Percentiles rank a stretch among this genome's conserved stretches.
Evolutionary conservation across 2,797 vertebrate species (phyloP).

Genomic region (Darevskia mixta): DNA sequence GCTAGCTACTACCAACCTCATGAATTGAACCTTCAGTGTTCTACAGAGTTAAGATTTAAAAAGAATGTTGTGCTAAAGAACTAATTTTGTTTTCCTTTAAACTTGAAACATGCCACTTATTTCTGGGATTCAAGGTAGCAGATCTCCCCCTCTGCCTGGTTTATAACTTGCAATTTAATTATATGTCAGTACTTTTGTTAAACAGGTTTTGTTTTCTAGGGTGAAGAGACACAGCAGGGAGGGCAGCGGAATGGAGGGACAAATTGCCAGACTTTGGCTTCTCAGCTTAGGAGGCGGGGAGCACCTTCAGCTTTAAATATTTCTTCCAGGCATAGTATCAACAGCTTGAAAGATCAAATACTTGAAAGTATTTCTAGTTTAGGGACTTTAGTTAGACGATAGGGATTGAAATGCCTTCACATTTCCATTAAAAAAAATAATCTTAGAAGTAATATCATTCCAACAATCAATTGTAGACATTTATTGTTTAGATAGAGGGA

Average conservation of each 20-base stretch:
- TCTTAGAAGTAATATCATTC: constrained; percentile 63
- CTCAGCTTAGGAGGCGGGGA: background rate
- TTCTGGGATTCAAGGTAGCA: constrained; percentile 12
- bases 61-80: background rate
- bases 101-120: background rate
- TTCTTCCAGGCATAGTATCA: constrained; percentile 52
- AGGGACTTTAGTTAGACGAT: constrained; percentile 5
- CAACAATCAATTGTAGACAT: constrained; percentile 47
- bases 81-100: background rate
- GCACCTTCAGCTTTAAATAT: constrained; percentile 1
- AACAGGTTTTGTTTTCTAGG: constrained; percentile 16
- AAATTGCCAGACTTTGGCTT: constrained; percentile 7
- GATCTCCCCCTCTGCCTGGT: background rate
- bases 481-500: constrained; percentile 39
- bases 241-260: constrained; percentile 40
- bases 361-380: constrained; percentile 49
- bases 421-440: constrained; percentile 49
- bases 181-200: background rate
- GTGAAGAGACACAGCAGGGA: constrained; percentile 4
- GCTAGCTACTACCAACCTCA: background rate
- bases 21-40: constrained; percentile 24
- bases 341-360: constrained; percentile 44
- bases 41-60: constrained; percentile 38
- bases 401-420: constrained; percentile 45
- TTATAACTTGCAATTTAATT: background rate